These are phyloP conservation scores for Astyanax mexicanus DNA, from an alignment of 2,797 vertebrate species.

Conservation along the genomic window DNA sequence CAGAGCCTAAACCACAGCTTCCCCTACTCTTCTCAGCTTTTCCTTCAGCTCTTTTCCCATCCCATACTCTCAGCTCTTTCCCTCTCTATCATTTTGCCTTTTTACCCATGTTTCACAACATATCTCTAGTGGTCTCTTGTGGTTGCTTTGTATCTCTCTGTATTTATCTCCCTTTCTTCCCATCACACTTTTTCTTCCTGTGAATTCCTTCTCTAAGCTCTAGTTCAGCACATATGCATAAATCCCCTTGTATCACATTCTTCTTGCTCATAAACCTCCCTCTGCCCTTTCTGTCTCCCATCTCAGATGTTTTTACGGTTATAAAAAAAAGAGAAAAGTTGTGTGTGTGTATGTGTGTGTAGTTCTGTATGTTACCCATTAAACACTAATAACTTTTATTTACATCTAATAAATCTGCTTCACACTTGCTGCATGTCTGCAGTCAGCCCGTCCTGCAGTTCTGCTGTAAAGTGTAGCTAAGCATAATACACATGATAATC, in stretches of 20 bases:
- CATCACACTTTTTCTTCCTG: too few species aligned
- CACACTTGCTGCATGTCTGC: background rate
- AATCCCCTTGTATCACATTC: background rate
- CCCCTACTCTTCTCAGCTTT: background rate
- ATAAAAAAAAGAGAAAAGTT: background rate
- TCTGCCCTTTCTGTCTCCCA: background rate
- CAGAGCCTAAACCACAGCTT: slow-evolving; percentile 6
- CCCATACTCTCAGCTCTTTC: slow-evolving; percentile 33
- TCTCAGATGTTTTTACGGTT: background rate
- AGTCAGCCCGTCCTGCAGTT: background rate
- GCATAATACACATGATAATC: background rate
- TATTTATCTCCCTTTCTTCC: background rate
- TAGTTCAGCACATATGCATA: background rate
- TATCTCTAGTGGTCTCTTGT: too few species aligned
- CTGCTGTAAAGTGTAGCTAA: background rate
- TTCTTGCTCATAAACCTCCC: background rate
- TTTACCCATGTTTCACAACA: too few species aligned
- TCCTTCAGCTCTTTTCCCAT: background rate
- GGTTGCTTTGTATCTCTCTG: slow-evolving; percentile 39
- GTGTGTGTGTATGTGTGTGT: too few species aligned
- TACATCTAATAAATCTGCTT: background rate
- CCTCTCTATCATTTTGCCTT: slow-evolving; percentile 70
- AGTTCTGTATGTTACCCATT: too few species aligned
- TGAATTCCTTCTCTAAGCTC: background rate
- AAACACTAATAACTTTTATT: too few species aligned